Conservation (phyloP, 2,113 vertebrate genomes). For the Callopanchax toddi region DNA sequence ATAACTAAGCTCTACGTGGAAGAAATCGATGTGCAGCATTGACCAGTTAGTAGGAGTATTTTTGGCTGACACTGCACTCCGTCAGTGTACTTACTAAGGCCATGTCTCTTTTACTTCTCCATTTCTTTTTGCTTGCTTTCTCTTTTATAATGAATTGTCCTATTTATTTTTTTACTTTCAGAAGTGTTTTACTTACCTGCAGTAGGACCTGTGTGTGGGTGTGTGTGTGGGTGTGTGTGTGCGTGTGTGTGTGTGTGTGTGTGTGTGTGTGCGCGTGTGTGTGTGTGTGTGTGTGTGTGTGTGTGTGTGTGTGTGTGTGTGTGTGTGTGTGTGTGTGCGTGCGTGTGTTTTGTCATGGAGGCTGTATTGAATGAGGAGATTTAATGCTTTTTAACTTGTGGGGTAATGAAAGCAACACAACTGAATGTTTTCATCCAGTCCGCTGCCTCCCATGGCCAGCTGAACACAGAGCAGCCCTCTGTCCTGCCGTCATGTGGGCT, state of each 20-base stretch:
- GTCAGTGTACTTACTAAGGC: slow-evolving; percentile 33
- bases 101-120: neutral
- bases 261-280: no score
- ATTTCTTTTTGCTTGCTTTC: no score
- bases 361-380: no score
- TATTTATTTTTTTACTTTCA: no score
- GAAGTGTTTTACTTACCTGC: no score
- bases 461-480: slow-evolving; percentile 64
- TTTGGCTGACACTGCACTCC: slow-evolving; percentile 54
- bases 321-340: no score
- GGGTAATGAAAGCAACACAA: slow-evolving; percentile 38
- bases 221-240: no score
- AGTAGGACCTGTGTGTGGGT: no score
- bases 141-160: slow-evolving; percentile 33
- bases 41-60: slow-evolving; percentile 59
- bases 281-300: no score
- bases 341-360: neutral
- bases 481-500: slow-evolving; percentile 60
- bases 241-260: no score
- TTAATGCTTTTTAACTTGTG: no score
- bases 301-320: no score
- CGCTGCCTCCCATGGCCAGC: slow-evolving; percentile 53
- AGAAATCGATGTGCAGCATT: slow-evolving; percentile 64
- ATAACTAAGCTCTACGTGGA: slow-evolving; percentile 50
- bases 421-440: slow-evolving; percentile 48